phyloP scores from a whole-genome alignment of 2,888 invertebrate genomes.

The Panzeria rudis region DNA sequence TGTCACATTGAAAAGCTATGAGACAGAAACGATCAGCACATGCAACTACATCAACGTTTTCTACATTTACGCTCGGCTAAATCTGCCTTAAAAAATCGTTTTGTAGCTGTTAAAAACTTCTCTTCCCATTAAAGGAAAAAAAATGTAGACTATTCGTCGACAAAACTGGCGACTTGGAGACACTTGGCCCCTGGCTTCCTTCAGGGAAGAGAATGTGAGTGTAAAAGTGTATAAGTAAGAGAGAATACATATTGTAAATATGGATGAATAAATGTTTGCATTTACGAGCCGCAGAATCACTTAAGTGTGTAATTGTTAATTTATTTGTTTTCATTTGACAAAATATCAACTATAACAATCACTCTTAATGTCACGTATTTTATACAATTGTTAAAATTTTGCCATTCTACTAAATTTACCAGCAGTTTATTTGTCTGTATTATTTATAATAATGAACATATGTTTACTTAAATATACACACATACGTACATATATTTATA shows the following conservation, averaged over 20 bases:
- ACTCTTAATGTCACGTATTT: slow-evolving; percentile 75
- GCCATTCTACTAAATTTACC: slow-evolving; percentile 49
- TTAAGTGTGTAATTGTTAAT: slow-evolving; percentile 83
- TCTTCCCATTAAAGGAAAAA: no score
- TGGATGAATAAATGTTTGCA: slow-evolving; percentile 57
- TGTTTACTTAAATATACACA: slow-evolving; percentile 20
- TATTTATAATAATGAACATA: slow-evolving; percentile 50
- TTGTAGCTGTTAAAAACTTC: no score
- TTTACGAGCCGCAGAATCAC: slow-evolving; percentile 76
- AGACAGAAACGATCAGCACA: no score
- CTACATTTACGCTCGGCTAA: no score
- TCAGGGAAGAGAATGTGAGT: not conserved
- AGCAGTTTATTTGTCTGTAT: slow-evolving; percentile 43
- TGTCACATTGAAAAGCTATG: no score
- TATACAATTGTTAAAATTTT: slow-evolving; percentile 67
- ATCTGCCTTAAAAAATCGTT: no score
- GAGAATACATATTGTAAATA: slow-evolving; percentile 21
- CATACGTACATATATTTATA: slow-evolving; percentile 13
- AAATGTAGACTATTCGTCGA: no score
- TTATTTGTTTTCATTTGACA: slow-evolving; percentile 82
- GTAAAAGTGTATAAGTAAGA: not conserved
- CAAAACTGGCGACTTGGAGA: no score
- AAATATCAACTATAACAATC: slow-evolving; percentile 82
- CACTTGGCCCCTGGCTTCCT: no score
- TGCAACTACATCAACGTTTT: no score